phyloP scores from a whole-genome alignment of 37 sponge, comb jelly and placozoan species.

The Halisarca cf. caerulea region DNA sequence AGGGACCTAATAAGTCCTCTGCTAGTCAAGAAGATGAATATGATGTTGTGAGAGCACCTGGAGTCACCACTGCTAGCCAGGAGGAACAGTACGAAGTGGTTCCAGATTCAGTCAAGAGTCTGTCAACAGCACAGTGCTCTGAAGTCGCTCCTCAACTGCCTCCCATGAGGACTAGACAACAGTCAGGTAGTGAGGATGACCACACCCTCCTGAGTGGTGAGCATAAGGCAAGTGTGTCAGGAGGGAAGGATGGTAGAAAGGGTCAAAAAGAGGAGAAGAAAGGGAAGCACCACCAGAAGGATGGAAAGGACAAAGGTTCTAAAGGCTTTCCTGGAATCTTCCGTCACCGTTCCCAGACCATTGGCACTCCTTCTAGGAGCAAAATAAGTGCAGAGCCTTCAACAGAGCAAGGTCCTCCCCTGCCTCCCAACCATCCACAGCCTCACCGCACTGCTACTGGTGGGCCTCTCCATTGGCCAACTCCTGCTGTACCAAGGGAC shows the following conservation, averaged over 20 bases:
- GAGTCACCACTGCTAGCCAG: slow-evolving; percentile 28
- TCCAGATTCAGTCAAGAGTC: slow-evolving; percentile 26
- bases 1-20: neutral
- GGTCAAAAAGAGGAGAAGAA: slow-evolving; percentile 6
- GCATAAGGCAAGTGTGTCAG: neutral
- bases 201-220: neutral
- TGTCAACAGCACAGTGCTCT: neutral
- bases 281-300: neutral
- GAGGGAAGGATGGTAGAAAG: neutral
- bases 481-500: neutral
- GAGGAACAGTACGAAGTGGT: slow-evolving; percentile 61
- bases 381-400: too few relatives aligned
- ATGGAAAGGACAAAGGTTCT: neutral
- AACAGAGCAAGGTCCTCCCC: slow-evolving; percentile 8
- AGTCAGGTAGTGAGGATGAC: slow-evolving; percentile 17
- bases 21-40: neutral
- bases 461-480: neutral
- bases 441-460: neutral
- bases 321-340: neutral
- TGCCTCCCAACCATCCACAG: slow-evolving; percentile 18
- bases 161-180: neutral
- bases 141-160: slow-evolving; percentile 7
- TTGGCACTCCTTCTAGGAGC: neutral
- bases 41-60: slow-evolving; percentile 6
- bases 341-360: neutral